Conservation (phyloP, 53 echinoderm and acorn worm genomes). For the Echinarachnius parma region DNA sequence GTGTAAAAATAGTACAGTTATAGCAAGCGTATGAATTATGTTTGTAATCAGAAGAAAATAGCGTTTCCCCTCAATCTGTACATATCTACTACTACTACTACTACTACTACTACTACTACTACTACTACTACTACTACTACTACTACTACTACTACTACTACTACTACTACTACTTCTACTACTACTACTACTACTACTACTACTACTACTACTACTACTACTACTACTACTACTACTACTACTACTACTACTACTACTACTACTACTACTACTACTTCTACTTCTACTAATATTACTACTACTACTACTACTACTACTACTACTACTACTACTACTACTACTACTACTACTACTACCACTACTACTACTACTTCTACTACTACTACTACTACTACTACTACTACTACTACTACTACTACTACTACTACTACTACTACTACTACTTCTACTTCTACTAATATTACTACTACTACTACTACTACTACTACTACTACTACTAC, state of each 20-base stretch:
- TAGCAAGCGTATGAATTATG: no score
- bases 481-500: slow-evolving; percentile 12
- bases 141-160: slow-evolving; percentile 26
- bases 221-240: slow-evolving; percentile 27
- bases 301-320: slow-evolving; percentile 20
- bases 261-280: neutral
- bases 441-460: neutral
- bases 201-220: slow-evolving; percentile 22
- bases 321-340: slow-evolving; percentile 20
- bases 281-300: slow-evolving; percentile 11
- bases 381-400: neutral
- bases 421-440: slow-evolving; percentile 31
- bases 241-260: slow-evolving; percentile 16
- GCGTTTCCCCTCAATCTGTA: no score
- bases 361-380: slow-evolving; percentile 3
- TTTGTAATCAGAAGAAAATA: no score
- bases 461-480: slow-evolving; percentile 11
- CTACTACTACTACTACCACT: slow-evolving; percentile 13
- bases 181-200: slow-evolving; percentile 8
- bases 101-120: slow-evolving; percentile 27
- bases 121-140: slow-evolving; percentile 29
- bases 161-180: slow-evolving; percentile 28
- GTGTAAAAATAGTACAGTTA: no score
- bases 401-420: slow-evolving; percentile 26
- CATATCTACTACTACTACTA: slow-evolving; percentile 6